Percentiles rank a stretch among this genome's conserved stretches.
phyloP scores from a whole-genome alignment of 1,140 invertebrate species.

The Eubasilissa regina region DNA sequence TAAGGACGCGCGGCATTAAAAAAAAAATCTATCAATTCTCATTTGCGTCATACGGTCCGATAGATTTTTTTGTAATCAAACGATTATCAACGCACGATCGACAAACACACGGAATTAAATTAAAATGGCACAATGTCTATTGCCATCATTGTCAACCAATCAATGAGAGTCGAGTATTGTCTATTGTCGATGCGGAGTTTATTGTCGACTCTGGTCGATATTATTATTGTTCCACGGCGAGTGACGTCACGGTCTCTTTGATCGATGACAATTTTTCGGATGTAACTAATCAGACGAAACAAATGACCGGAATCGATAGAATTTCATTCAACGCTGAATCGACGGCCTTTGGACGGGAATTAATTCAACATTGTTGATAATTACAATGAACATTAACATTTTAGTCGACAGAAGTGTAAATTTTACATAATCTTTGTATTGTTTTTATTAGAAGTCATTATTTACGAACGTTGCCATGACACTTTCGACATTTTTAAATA shows the following conservation, averaged over 20 bases:
- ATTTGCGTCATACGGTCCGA: constrained; percentile 15
- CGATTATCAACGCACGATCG: constrained; percentile 43
- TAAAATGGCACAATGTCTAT: constrained; percentile 45
- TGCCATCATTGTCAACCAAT: constrained; percentile 34
- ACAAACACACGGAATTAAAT: constrained; percentile 45
- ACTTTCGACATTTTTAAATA: too few relatives aligned
- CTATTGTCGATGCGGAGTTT: constrained; percentile 29
- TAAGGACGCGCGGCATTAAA: neutral
- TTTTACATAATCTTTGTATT: too few relatives aligned
- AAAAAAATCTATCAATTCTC: constrained; percentile 31
- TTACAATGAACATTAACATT: too few relatives aligned
- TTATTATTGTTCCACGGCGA: constrained; percentile 23
- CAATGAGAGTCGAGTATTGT: constrained; percentile 31
- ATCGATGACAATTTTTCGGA: constrained; percentile 35
- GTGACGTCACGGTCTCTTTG: constrained; percentile 25
- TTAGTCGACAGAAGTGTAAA: too few relatives aligned
- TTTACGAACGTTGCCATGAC: too few relatives aligned
- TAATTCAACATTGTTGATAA: too few relatives aligned
- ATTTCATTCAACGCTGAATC: neutral
- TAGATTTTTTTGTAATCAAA: constrained; percentile 32
- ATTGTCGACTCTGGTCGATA: constrained; percentile 20
- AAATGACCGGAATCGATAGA: constrained; percentile 11
- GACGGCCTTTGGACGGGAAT: too few relatives aligned
- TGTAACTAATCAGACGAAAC: constrained; percentile 40
- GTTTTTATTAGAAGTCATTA: too few relatives aligned